Base-by-base conservation (phyloP, 1,140 invertebrate genomes). In the Mizuhopecten yessoensis region DNA sequence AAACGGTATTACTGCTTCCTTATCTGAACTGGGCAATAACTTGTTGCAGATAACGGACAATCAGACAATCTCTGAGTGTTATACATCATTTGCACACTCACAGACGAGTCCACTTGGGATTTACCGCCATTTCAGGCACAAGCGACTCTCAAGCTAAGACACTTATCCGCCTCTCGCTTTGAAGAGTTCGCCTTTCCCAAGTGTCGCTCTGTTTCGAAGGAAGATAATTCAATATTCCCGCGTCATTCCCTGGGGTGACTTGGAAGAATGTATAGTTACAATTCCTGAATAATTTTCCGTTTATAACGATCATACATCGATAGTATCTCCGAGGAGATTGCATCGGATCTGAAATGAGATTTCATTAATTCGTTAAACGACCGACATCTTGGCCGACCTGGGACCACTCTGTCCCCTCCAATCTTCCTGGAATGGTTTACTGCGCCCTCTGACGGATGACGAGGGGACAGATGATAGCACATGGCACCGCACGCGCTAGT, bases 301-400 rank as follows among this genome's bases (percentile, higher is more conserved):
- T 75, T 75, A 75, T 75, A 75, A 75, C n/a, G 57, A 75, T 75
- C 57, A 75, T 75, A 75, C 57, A 75, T 75, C n/a, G 57, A 75
- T 75, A 75, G 29, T n/a, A 75, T 75, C 57, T 75, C 57, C 23
- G 57, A 75, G 23, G 57, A 75, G 57, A 75, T 75, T 29, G 57
- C 57, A 75, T 75, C 57, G 9, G 57, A 75, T 75, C 9, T 75
- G 57, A 7, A 75, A 17, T 7, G 57, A 17, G 57, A 75, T 75
- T 75, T 75, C n/a, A 75, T 75, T 75, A 75, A 75, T 75, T 75
- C 57, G 57, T 75, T 75, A 75, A 75, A 75, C 23, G 57, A n/a
- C 57, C 57, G n/a, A 75, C 57, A 75, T 75, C 57, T 75, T 75
- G 57, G 57, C 29, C 57, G 57, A 29, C 17, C 57, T 29, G 57